Conservation (phyloP, 2,797 vertebrate genomes). For the Onychomys leucogaster region DNA sequence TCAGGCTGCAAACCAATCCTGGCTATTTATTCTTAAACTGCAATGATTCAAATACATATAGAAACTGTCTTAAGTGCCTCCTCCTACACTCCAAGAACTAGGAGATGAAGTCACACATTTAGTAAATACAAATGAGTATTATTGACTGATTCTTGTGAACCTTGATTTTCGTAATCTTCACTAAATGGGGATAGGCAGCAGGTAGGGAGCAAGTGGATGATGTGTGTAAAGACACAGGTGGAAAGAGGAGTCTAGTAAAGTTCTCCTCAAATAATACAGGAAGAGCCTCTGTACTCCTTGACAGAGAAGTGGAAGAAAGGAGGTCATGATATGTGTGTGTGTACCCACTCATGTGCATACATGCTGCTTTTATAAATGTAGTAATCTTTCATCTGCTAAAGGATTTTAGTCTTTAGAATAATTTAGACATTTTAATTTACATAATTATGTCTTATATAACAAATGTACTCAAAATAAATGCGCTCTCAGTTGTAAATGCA, state of each 20-base stretch:
- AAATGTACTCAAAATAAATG: slow-evolving; percentile 56
- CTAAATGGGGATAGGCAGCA: not conserved
- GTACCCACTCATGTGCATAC: not conserved
- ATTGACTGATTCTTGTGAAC: slow-evolving; percentile 42
- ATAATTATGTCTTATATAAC: slow-evolving; percentile 59
- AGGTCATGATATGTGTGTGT: not conserved
- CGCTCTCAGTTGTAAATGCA: not conserved
- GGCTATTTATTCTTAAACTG: slow-evolving; percentile 16
- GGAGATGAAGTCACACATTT: slow-evolving; percentile 33
- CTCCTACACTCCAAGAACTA: not conserved
- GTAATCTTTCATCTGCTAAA: slow-evolving; percentile 1
- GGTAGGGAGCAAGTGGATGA: not conserved
- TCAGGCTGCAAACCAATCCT: not conserved
- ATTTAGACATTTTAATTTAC: slow-evolving; percentile 63
- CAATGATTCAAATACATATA: not conserved
- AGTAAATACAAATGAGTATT: slow-evolving; percentile 31
- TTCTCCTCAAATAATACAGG: slow-evolving; percentile 19
- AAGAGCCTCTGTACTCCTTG: not conserved
- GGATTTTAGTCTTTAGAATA: slow-evolving; percentile 39
- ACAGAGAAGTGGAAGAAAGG: not conserved
- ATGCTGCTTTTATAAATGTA: not conserved
- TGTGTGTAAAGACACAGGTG: not conserved
- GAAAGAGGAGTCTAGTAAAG: not conserved
- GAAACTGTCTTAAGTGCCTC: not conserved
- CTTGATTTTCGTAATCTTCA: slow-evolving; percentile 61